Evolutionary conservation across 2,797 vertebrate genomes (phyloP), one percentile per base, ranked within the genome.

Genomic region (Danio aesculapii): DNA sequence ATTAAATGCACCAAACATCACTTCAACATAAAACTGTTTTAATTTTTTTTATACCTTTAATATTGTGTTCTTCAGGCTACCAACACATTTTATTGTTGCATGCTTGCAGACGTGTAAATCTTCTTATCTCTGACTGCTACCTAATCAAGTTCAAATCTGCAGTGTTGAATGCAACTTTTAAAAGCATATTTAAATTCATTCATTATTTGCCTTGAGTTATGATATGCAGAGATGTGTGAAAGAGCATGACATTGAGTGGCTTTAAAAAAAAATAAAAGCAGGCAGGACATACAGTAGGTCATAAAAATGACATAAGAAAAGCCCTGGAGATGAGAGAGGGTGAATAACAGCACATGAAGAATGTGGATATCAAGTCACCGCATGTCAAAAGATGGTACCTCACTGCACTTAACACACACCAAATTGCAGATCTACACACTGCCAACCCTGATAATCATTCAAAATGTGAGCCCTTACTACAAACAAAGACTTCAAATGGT

Each of bases 281-380:
- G 11, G 39, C 4, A 50, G 68, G 61, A 69, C 55, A 62, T 43
- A 41, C 11, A 53, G 43, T 11, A 1, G 21, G 74, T 50, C n/a
- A 70, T 47, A 41, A 64, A 49, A 39, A 72, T 72, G 41, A 64
- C 41, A 55, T 71, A 7, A 12, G 7, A 55, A 63, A 44, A 39
- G 7, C 11, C 50, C 49, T 46, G 49, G 39, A 66, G n/a, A 49
- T 12, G 9, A 59, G 59, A 13, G 47, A 41, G 49, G 41, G n/a
- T 57, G 46, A 19, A 13, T 10, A 73, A 69, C 84, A 77, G 90
- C 59, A 59, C 53, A 89, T 70, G 82, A 94, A 92, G 91, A 94
- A 95, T 94, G 91, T 87, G 84, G 79, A 81, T 85, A 84, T 93
- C 93, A 92, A 90, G 93, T 82, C 90, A 64, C 76, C 81, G 90